A percentile compares a stretch with the other conserved stretches of the same genome.
These are phyloP conservation scores for Diplolepis rosae DNA, from an alignment of 2,888 invertebrate species.

Conservation along the genomic window DNA sequence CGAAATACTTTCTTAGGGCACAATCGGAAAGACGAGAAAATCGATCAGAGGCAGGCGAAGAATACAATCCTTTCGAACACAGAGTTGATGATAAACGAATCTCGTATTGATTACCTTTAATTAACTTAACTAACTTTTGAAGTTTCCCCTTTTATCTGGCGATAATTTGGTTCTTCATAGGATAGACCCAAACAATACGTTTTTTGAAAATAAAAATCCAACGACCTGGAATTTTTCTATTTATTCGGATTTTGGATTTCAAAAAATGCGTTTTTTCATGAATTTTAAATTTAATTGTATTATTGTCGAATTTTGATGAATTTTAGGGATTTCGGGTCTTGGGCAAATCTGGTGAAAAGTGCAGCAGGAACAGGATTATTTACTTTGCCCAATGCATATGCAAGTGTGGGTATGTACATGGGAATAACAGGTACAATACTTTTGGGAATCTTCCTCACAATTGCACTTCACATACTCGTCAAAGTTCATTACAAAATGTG, in stretches of 20 bases:
- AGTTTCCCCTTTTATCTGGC: no score
- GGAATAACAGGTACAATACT: slow-evolving; percentile 55
- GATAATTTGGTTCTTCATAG: no score
- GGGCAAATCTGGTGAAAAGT: slow-evolving; percentile 57
- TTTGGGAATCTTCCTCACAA: slow-evolving; percentile 54
- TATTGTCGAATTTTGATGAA: neutral
- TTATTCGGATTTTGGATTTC: no score
- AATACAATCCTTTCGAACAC: slow-evolving; percentile 53
- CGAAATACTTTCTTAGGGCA: neutral
- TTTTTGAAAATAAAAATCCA: no score
- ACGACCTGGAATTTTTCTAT: no score
- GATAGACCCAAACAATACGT: no score
- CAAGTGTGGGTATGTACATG: slow-evolving; percentile 54
- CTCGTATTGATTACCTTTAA: slow-evolving; percentile 45
- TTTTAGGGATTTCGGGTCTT: slow-evolving; percentile 52
- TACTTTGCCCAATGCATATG: slow-evolving; percentile 59
- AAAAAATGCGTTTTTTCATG: no score
- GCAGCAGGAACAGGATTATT: slow-evolving; percentile 59
- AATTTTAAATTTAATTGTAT: no score
- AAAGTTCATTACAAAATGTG: slow-evolving; percentile 54
- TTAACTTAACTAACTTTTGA: neutral
- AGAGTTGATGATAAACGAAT: slow-evolving; percentile 45
- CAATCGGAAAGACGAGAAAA: neutral
- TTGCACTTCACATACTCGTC: slow-evolving; percentile 55
- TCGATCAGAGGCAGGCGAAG: neutral